Base-by-base conservation (phyloP, 1,140 invertebrate species). In the Hyphantria cunea region DNA sequence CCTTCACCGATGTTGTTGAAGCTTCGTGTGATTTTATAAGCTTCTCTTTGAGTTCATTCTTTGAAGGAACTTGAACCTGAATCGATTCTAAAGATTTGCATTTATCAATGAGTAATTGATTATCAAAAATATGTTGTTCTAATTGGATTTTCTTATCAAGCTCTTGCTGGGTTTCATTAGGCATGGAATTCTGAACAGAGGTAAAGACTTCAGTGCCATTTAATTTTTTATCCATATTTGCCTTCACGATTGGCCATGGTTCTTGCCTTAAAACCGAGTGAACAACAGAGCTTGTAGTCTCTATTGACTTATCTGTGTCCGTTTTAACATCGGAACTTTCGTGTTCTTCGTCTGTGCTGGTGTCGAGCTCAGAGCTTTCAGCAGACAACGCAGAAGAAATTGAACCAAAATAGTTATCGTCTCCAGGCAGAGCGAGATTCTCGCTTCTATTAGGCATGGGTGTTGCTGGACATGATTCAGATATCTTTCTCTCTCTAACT, bases 261-360 rank as follows among this genome's bases (percentile, higher is more conserved):
- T 85, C 78, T 34, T 91, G 75, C 50, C 80, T 87, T 37, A 91
- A 63, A 25, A 93, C 91, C 14, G 91, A 92, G 67, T 91, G 88
- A 3, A 93, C 89, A 53, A 93, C 88, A 48, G 91, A 91, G 68
- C 92, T 93, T 3, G 93, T 91, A 37, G 86, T 93, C 70, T 93
- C 92, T 33, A 89, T 68, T 55, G 86, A 78, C 42, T 71, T 74
- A 37, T 84, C 80, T 12, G 74, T 70, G 59, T 84, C 78, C 2
- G 74, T 84, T 73, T 80, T 89, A 12, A 79, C 53, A 58, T 92
- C 87, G 44, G 79, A 90, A 37, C 86, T 89, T 60, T 92, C 90
- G 48, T 92, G 90, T 47, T 92, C 91, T 48, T 92, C 91, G 45
- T 91, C 89, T 15, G 82, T 86, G 61, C 82, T 84, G 0, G 88